phyloP scores from a whole-genome alignment of 2,888 invertebrate species.

The Nephrotoma appendiculata region DNA sequence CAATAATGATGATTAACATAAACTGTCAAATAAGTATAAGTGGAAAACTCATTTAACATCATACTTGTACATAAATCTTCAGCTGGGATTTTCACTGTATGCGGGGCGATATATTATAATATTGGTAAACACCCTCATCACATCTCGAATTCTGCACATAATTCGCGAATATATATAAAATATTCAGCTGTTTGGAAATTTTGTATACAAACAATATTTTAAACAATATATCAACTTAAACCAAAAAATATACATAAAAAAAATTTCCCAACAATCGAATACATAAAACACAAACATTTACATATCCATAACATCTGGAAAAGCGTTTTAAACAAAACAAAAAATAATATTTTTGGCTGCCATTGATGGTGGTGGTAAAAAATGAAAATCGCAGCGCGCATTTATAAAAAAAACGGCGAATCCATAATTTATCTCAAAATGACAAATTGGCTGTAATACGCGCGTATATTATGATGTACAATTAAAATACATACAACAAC shows the following conservation, averaged over 20 bases:
- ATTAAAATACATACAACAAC: neutral
- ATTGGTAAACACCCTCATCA: neutral
- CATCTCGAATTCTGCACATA: neutral
- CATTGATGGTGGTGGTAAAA: neutral
- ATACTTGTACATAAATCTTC: neutral
- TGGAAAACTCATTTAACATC: neutral
- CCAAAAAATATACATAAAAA: neutral
- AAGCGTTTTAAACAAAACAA: neutral
- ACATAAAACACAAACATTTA: neutral
- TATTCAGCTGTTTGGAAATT: neutral
- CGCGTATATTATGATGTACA: neutral
- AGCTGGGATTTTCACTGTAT: neutral
- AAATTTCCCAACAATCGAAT: neutral
- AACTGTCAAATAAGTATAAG: neutral
- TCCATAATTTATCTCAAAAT: neutral
- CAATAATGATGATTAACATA: neutral
- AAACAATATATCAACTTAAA: neutral
- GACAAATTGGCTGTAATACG: neutral
- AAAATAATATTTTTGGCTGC: neutral
- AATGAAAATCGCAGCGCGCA: neutral
- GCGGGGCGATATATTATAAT: neutral
- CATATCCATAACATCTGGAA: neutral
- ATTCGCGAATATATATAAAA: neutral
- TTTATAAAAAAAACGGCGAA: neutral
- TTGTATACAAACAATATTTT: neutral